Conservation (phyloP, 2,888 invertebrate genomes). For the Priocnemis perturbator region DNA sequence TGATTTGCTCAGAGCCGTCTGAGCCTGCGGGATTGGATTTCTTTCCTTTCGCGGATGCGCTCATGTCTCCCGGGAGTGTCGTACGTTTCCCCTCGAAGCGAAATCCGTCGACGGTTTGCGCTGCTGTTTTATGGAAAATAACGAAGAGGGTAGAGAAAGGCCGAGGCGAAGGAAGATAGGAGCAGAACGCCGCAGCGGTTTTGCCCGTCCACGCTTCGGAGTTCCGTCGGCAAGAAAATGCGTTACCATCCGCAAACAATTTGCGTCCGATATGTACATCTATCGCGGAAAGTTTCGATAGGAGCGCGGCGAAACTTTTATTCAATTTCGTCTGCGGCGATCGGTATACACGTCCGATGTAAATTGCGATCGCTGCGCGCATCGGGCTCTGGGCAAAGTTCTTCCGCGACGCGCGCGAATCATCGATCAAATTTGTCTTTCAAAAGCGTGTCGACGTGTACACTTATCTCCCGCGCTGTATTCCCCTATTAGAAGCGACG, state of each 20-base stretch:
- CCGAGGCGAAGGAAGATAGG: too few species aligned
- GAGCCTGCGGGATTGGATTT: conserved; percentile 22
- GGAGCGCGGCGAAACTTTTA: conserved; percentile 41
- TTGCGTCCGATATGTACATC: conserved; percentile 32
- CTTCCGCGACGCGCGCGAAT: not conserved
- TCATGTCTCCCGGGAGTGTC: conserved; percentile 29
- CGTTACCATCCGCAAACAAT: conserved; percentile 38
- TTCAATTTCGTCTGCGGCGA: conserved; percentile 28
- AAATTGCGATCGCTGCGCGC: conserved; percentile 19
- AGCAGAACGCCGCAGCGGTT: not conserved
- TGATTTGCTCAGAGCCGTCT: conserved; percentile 30
- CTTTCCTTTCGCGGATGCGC: conserved; percentile 17
- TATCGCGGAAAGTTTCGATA: conserved; percentile 45
- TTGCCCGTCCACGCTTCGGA: not conserved
- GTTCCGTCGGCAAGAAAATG: not conserved
- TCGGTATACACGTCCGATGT: conserved; percentile 21
- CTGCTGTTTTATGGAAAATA: conserved; percentile 37
- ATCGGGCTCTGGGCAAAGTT: not conserved
- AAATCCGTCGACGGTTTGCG: conserved; percentile 26
- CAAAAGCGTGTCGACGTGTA: too few species aligned
- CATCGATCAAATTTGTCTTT: conserved; percentile 1
- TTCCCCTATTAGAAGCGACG: too few species aligned
- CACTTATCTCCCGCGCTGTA: too few species aligned
- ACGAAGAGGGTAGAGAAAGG: too few species aligned
- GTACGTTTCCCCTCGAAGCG: conserved; percentile 11